A percentile compares a stretch with the other conserved stretches of the same genome.
Conservation (phyloP, 2,797 vertebrate species). For the Gouania willdenowi region DNA sequence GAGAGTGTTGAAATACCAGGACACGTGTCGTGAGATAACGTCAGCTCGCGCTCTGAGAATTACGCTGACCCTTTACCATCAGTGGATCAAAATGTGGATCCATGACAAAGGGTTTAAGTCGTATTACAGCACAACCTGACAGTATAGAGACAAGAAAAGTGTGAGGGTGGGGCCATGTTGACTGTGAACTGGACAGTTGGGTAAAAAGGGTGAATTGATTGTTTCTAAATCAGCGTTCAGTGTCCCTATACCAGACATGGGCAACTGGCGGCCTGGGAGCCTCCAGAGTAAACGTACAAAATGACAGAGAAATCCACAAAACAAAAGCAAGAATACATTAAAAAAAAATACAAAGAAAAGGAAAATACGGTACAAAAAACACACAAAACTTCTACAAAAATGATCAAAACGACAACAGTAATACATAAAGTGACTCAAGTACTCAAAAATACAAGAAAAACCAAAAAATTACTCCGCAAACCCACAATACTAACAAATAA, state of each 20-base stretch:
- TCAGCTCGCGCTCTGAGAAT: conserved; percentile 33
- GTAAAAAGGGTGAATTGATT: conserved; percentile 31
- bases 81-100: conserved; percentile 56
- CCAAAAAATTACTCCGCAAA: no score
- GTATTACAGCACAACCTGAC: conserved; percentile 42
- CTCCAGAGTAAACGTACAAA: no score
- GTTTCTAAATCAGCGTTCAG: conserved; percentile 33
- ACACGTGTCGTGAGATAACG: conserved; percentile 11
- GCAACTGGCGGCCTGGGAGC: no score
- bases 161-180: background rate
- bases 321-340: background rate
- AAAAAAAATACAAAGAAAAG: no score
- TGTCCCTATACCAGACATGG: conserved; percentile 13
- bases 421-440: no score
- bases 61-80: conserved; percentile 31
- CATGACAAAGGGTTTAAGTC: conserved; percentile 27
- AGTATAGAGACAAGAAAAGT: conserved; percentile 11
- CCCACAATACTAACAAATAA: no score
- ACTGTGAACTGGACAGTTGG: conserved; percentile 36
- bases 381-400: no score
- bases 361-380: no score
- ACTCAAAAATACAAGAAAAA: no score
- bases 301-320: no score
- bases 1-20: conserved; percentile 26
- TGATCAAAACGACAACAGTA: no score